Base-by-base conservation (phyloP, 1,140 invertebrate genomes). In the Drusus annulatus region DNA sequence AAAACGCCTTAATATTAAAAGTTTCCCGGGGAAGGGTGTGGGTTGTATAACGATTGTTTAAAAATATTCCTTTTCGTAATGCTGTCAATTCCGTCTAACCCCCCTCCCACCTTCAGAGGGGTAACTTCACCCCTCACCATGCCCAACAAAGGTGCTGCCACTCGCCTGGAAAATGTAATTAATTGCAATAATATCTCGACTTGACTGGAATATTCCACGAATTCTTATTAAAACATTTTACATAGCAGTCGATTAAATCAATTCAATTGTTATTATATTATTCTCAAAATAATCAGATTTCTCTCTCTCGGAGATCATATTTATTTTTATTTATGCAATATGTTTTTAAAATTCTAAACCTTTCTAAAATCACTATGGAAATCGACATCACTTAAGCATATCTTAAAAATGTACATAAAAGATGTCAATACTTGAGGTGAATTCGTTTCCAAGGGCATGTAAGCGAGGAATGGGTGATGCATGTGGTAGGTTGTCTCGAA, bases 121-220 rank as follows among this genome's bases (percentile, higher is more conserved):
- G 36, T 45, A 45, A 13, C 23, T 15, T 5, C n/a, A 28, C 23
- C 23, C 60, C 1, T n/a, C 68, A 8, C 36, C 0, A 17, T 28
- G 68, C 8, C 36, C n/a, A 51, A 51, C 45, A 50, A 50, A 71
- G 45, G 45, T 51, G 10, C 50, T 51, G 68, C 68, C 68, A 51
- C 17, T 51, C 45, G 19, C n/a, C 16, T 50, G 68, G 68, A 71
- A 71, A 71, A 71, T 51, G 68, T 71, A 25, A 71, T 71, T 52
- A 71, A 71, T 71, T 54, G 54, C 45, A 71, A 71, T 71, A 71
- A 71, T 71, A 71, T 54, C 68, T 71, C 50, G 45, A 50, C 65
- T 50, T 19, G 65, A 31, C 25, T 25, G 50, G 19, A n/a, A 71
- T 25, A 36, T 71, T 71, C 50, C 17, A 2, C 13, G 50, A 71